Conservation (phyloP, 2,113 vertebrate genomes). For the Lontra canadensis region DNA sequence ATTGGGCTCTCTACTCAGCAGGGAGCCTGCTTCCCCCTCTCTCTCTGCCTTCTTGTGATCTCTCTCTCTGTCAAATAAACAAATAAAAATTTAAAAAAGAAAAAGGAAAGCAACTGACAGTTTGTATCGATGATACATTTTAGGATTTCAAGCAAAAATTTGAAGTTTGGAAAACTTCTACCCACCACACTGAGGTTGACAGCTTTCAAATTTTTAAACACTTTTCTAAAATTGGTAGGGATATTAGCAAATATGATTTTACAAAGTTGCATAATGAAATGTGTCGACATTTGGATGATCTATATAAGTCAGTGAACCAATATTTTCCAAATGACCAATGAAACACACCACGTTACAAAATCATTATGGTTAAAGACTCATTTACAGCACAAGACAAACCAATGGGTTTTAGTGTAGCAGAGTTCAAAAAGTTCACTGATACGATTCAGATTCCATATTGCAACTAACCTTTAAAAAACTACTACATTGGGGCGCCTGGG, state of each 20-base stretch:
- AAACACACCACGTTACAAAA: not conserved
- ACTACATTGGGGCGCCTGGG: not conserved
- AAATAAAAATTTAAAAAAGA: no score
- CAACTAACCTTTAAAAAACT: constrained; percentile 29
- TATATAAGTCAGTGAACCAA: not conserved
- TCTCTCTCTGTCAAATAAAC: no score
- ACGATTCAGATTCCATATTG: constrained; percentile 34
- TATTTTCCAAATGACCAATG: constrained; percentile 13
- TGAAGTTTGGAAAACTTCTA: constrained; percentile 22
- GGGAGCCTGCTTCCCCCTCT: no score
- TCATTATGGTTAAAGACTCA: not conserved
- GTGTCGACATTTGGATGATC: not conserved
- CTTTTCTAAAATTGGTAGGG: not conserved
- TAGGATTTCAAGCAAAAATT: constrained; percentile 24
- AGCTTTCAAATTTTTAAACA: not conserved
- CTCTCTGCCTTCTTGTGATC: no score
- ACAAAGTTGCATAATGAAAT: constrained; percentile 4
- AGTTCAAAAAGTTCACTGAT: not conserved
- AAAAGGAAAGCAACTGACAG: not conserved
- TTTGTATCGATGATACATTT: not conserved
- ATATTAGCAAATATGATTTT: constrained; percentile 27
- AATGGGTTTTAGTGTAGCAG: not conserved
- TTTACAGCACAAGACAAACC: not conserved
- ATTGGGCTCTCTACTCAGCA: no score
- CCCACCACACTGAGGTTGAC: not conserved